These are phyloP conservation scores for Macropus fuliginosus DNA, from an alignment of 2,797 vertebrate species.

Conservation along the genomic window DNA sequence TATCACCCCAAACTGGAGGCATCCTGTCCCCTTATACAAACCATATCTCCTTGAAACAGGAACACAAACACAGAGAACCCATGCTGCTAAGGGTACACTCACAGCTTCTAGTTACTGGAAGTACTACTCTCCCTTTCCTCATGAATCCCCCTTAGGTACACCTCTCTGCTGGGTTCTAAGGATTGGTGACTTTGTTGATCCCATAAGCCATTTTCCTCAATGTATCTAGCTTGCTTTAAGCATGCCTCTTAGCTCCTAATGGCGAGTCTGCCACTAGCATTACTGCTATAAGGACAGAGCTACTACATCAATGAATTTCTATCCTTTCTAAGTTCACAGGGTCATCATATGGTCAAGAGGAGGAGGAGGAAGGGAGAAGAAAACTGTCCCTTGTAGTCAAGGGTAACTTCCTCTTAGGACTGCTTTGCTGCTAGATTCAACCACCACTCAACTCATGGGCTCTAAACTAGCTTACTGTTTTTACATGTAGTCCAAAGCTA, in stretches of 20 bases:
- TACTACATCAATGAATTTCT: not conserved
- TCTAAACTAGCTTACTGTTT: not conserved
- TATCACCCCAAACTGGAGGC: not conserved
- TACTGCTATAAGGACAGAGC: not conserved
- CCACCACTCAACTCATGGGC: not conserved
- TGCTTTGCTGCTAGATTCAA: not conserved
- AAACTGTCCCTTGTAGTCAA: not conserved
- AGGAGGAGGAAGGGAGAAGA: not conserved
- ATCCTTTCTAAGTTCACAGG: not conserved
- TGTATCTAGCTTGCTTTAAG: not conserved
- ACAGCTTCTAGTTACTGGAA: not conserved
- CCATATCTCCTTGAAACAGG: not conserved
- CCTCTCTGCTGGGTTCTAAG: not conserved
- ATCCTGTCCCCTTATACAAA: not conserved
- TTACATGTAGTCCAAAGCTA: not conserved
- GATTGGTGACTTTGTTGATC: not conserved
- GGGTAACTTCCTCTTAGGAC: not conserved
- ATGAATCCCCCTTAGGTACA: not conserved
- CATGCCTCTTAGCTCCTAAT: too few relatives aligned
- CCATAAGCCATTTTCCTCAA: not conserved
- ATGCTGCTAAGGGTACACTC: not conserved
- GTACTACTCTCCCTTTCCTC: not conserved
- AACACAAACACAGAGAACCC: not conserved
- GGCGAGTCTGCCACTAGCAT: not conserved
- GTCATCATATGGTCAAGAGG: not conserved